Evolutionary conservation across 30 jellyfish, hydroid and myxozoan genomes (phyloP), one percentile per base, ranked within the genome.

Genomic region (Turritopsis dohrnii): DNA sequence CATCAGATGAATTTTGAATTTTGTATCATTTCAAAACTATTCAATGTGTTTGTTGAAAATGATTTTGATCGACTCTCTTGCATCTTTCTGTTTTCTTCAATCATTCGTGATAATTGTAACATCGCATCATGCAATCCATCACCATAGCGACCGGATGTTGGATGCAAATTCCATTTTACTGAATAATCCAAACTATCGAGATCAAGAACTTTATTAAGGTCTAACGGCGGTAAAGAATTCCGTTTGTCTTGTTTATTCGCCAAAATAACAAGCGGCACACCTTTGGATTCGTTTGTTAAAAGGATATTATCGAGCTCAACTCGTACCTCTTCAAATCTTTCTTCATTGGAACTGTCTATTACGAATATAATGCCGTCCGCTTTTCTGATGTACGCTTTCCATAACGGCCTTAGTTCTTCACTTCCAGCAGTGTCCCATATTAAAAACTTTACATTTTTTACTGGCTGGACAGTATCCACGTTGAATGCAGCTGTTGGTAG

Each of bases 351-450:
- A 53, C 96, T 83, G 75, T 92, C 98, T 22, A 92, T 87, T 17
- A 92, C 98, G 54, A 87, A 92, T n/a, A 92, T 88, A 16, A 92
- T 83, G n/a, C 90, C 98, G 69, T 92, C 98, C 21, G 98, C 95
- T 71, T 84, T 89, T 73, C 98, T 88, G 72, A 92, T 79, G 85
- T 92, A 92, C 1, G 96, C 92, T 71, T 89, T 82, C 98, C 98
- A 92, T 74, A 92, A 81, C 65, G 98, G 98, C 52, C 98, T 53
- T 21, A 92, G 76, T 21, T 76, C 92, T 24, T 85, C 96, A 52
- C 81, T 71, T 16, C 98, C 98, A 23, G 96, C 96, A 27, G 88
- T 94, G 69, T 92, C 98, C 98, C 98, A 92, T 22, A 92, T 60
- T 5, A 87, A 28, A 28, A 92, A 85, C 52, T 94, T 72, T 3